These are phyloP conservation scores for Hippoglossus hippoglossus DNA, from an alignment of 2,797 vertebrate genomes.

Conservation along the genomic window DNA sequence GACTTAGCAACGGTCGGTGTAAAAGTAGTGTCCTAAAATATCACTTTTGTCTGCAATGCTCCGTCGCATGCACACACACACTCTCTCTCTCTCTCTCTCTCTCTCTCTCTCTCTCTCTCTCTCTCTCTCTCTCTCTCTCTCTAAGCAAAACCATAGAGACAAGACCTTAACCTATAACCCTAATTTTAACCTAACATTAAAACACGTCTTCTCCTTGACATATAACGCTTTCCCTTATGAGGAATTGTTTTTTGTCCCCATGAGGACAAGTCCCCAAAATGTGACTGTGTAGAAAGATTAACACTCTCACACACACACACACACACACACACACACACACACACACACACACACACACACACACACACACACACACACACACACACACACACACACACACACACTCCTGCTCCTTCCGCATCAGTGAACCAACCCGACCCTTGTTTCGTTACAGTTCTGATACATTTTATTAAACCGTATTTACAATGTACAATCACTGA, in stretches of 20 bases:
- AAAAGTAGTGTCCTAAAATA: conserved; percentile 20
- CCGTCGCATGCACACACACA: background rate
- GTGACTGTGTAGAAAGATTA: too few relatives aligned
- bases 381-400: conserved; percentile 14
- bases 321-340: conserved; percentile 1
- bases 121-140: too few relatives aligned
- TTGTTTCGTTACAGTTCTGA: conserved; percentile 55
- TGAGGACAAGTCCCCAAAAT: too few relatives aligned
- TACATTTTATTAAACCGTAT: conserved; percentile 79
- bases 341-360: too few relatives aligned
- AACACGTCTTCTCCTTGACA: too few relatives aligned
- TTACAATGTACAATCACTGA: conserved; percentile 79
- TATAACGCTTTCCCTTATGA: too few relatives aligned
- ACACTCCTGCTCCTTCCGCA: background rate
- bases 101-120: too few relatives aligned
- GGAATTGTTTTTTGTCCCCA: too few relatives aligned
- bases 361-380: conserved; percentile 15
- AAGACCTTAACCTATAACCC: too few relatives aligned
- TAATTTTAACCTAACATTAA: too few relatives aligned
- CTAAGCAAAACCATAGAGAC: too few relatives aligned
- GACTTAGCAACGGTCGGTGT: conserved; percentile 20
- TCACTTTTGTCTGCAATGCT: too few relatives aligned
- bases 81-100: background rate
- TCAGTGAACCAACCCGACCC: conserved; percentile 28
- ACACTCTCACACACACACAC: background rate